Evolutionary conservation across 2,888 invertebrate genomes (phyloP).

Genomic region (Polydrusus cervinus): DNA sequence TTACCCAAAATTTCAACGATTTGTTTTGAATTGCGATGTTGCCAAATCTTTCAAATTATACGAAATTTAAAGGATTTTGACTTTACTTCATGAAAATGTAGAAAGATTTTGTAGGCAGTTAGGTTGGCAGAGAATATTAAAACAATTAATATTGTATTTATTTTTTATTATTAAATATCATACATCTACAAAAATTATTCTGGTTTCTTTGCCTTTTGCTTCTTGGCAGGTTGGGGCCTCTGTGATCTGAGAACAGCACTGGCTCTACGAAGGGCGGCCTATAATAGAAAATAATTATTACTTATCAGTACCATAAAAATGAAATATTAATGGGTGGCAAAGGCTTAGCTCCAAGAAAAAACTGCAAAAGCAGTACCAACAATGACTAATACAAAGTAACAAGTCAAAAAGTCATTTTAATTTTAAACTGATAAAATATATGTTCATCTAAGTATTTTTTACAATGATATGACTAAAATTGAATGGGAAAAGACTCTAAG

Average conservation of each 20-base stretch:
- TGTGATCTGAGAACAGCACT: conserved; percentile 95
- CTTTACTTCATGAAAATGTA: too few species aligned
- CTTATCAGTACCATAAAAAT: too few species aligned
- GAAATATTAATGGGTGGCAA: too few species aligned
- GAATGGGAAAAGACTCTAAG: too few species aligned
- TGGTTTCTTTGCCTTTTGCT: conserved; percentile 74
- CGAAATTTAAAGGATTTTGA: too few species aligned
- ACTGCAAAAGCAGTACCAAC: not conserved
- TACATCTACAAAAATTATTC: conserved; percentile 36
- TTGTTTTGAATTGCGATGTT: too few species aligned
- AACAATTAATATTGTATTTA: not conserved
- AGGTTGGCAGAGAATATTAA: not conserved
- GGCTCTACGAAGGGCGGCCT: conserved; percentile 93
- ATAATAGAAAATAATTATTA: conserved; percentile 60
- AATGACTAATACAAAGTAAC: not conserved
- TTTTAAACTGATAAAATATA: not conserved
- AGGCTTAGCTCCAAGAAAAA: too few species aligned
- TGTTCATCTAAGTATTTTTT: too few species aligned
- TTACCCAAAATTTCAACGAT: too few species aligned
- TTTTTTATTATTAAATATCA: conserved; percentile 17
- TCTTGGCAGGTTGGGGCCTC: conserved; percentile 88
- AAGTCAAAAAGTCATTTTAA: not conserved
- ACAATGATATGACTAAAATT: too few species aligned
- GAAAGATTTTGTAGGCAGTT: too few species aligned
- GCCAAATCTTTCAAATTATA: too few species aligned